These are phyloP conservation scores for Oscheius sp. DNA, from an alignment of 2,888 invertebrate genomes.

Conservation along the genomic window DNA sequence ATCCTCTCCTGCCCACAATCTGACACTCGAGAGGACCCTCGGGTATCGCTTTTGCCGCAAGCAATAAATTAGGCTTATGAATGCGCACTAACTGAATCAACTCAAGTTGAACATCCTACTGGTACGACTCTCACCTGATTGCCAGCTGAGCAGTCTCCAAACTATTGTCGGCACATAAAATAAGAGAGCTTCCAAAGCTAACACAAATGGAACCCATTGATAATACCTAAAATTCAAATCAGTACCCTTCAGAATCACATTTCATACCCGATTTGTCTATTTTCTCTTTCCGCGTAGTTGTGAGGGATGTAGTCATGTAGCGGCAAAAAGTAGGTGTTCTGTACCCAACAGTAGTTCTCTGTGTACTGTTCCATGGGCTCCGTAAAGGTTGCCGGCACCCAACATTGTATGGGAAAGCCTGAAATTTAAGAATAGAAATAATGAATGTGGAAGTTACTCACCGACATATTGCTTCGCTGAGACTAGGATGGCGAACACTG, in stretches of 20 bases:
- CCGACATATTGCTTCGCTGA: conserved; percentile 73
- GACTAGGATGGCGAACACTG: conserved; percentile 73
- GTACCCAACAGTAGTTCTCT: conserved; percentile 74
- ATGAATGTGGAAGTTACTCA: conserved; percentile 36
- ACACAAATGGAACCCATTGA: conserved; percentile 72
- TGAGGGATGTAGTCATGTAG: conserved; percentile 73
- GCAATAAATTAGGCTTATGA: conserved; percentile 32
- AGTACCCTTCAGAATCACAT: no score
- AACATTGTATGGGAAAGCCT: conserved; percentile 73
- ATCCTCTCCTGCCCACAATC: not conserved
- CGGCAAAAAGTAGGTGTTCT: conserved; percentile 73
- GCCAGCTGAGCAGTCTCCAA: conserved; percentile 74
- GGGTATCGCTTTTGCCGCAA: conserved; percentile 22
- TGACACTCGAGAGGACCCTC: conserved; percentile 25
- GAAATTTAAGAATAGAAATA: conserved; percentile 2
- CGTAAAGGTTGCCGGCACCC: conserved; percentile 74
- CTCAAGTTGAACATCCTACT: not conserved
- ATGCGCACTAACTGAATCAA: conserved; percentile 6
- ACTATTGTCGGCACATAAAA: conserved; percentile 74
- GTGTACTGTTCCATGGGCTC: conserved; percentile 74
- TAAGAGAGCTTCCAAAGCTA: conserved; percentile 72
- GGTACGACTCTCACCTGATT: conserved; percentile 64
- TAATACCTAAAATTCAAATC: conserved; percentile 57
- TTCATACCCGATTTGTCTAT: conserved; percentile 72
- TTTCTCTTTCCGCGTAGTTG: conserved; percentile 69